Percentiles rank a stretch among this genome's conserved stretches.
These are phyloP conservation scores for Cololabis saira DNA, from an alignment of 2,113 vertebrate species.

Conservation along the genomic window DNA sequence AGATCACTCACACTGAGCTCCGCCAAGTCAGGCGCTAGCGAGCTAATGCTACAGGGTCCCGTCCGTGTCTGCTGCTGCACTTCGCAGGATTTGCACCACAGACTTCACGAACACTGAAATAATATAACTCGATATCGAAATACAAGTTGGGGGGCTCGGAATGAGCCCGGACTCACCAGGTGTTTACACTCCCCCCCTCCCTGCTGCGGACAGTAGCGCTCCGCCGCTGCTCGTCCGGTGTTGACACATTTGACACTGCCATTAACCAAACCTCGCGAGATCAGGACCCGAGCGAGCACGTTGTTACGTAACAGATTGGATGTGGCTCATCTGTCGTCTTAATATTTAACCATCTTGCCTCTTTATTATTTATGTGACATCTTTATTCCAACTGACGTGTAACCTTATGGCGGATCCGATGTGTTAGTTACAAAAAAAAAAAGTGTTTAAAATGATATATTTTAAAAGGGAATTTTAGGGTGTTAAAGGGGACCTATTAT, in stretches of 20 bases:
- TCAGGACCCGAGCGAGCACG: neutral
- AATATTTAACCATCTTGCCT: too few relatives aligned
- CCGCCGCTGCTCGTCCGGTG: constrained; percentile 58
- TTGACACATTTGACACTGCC: constrained; percentile 73
- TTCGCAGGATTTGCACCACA: neutral
- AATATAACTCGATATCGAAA: neutral
- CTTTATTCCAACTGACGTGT: neutral
- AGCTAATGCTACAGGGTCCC: constrained; percentile 53
- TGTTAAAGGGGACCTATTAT: too few relatives aligned
- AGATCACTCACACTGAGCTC: constrained; percentile 41
- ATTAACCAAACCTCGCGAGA: constrained; percentile 74
- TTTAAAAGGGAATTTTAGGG: too few relatives aligned
- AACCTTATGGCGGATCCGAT: too few relatives aligned
- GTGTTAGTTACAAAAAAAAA: too few relatives aligned
- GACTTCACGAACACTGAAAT: too few relatives aligned
- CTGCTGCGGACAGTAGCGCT: constrained; percentile 61
- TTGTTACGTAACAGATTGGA: constrained; percentile 56
- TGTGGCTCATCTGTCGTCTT: too few relatives aligned
- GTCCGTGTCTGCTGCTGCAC: neutral
- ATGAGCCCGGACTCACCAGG: constrained; percentile 68
- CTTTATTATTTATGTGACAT: neutral
- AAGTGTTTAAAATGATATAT: too few relatives aligned
- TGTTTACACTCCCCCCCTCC: constrained; percentile 61
- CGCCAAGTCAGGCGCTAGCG: constrained; percentile 54
- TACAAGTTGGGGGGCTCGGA: neutral